Base-by-base conservation (phyloP, 1,140 invertebrate species). In the Megathymus violae region DNA sequence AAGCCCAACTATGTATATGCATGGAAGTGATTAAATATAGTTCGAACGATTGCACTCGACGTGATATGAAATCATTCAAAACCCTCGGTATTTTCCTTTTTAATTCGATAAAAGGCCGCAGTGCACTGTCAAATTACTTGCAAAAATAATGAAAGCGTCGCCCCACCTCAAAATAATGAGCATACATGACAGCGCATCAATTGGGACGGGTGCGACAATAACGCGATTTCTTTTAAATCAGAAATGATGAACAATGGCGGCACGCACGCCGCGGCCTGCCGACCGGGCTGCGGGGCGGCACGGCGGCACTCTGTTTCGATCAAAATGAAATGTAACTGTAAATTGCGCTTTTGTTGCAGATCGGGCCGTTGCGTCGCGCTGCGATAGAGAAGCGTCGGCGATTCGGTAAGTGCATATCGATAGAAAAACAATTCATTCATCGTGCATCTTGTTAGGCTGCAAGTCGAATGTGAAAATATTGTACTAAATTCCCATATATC, bases 331-430 rank as follows among this genome's bases (percentile, higher is more conserved):
- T 67, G 60, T 73, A 69, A 77, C 69, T 64, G 17, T 56, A 72
- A 80, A 82, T 80, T 76, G 70, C 72, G 74, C 68, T 78, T 80
- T 83, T 85, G 82, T 83, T 83, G 59, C 80, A 79, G 74, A 68
- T 62, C 31, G 60, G 52, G 47, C 2, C 4, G 62, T n/a, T n/a
- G 44, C 11, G 16, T 4, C 41, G 43, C 58, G 52, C 25, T 43
- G 27, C 5, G 11, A n/a, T 56, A 38, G 52, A 52, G 25, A 31
- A 4, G 52, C 40, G 40, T 1, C 34, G 16, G 25, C 15, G 40
- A 31, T 7, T n/a, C 14, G 22, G 36, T 15, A 5, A 43, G 40
- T 27, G 10, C 16, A 16, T 6, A 25, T 25, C 22, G 22, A n/a
- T n/a, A n/a, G n/a, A n/a, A n/a, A n/a, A n/a, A n/a, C n/a, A n/a